Base-by-base conservation (phyloP, 1,140 invertebrate species). In the Heliothis subflexa region DNA sequence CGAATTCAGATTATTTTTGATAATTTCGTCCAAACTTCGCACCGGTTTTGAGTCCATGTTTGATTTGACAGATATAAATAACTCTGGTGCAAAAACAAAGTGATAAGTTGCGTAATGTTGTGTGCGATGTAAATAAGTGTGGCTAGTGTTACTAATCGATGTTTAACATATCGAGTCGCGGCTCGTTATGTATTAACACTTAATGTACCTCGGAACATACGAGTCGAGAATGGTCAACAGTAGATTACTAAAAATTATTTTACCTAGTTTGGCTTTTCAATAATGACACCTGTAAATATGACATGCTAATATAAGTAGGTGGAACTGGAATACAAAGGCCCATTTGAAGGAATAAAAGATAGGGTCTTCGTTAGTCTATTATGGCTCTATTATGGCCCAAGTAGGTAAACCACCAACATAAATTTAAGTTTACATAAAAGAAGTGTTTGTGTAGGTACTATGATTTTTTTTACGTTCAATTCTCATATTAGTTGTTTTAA, bases 1-100 rank as follows among this genome's bases (percentile, higher is more conserved):
- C 5, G 93, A 85, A 50, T 96, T 87, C 78, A 94, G 85, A 75
- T 89, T 90, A 25, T 88, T 83, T 85, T 90, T 90, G 28, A 94
- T 82, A 28, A 93, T 85, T 70, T 85, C 82, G 73, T 94, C 89
- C 7, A 93, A 61, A 59, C 21, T 76, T 52, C 21, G 55, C 55
- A 55, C n/a, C 49, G 40, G 11, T 13, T 73, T 40, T 14, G 52
- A 28, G 61, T 25, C 62, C 74, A 77, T 77, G 62, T 68, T 68
- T 21, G 40, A 7, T n/a, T 54, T n/a, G 55, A 12, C 47, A 11
- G 55, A 14, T 52, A 70, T 70, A 70, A 70, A 70, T 70, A 66
- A 18, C 66, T 50, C 13, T 10, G 21, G 7, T 52, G 28, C 13
- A 68, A 25, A 62, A 73, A 64, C 59, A 73, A 40, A 66, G 45